Evolutionary conservation across 2,113 vertebrate genomes (phyloP), one percentile per base, ranked within the genome.

Genomic region (zebrafish (Danio rerio)): DNA sequence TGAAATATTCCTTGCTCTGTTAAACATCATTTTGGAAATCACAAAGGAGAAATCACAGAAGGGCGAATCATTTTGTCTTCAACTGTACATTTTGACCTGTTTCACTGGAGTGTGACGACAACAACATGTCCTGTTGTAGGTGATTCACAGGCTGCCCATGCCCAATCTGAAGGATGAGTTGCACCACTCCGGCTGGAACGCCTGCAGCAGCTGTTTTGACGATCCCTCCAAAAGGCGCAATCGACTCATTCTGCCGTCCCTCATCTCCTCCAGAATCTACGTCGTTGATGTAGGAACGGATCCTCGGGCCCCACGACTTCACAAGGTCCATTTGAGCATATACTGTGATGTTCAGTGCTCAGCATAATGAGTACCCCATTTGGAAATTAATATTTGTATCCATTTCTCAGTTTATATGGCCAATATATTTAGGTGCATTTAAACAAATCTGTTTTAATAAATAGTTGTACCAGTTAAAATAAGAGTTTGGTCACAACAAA

Each of bases 131-230:
- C 47, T 76, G n/a, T 45, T 66, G 79, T 13, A 98, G 97, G 96
- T 99, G 73, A 94, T 99, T 89, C 98, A 99, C 61, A 95, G 97
- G 18, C 91, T 99, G 82, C 93, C 95, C 16, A 96, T 99, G 97
- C 96, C 95, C 0, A 90, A 97, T 85, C 80, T 96, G 0, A 88
- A 90, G 0, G 98, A 99, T 0, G 97, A 99, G 88, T 93, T 99
- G 4, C 98, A 98, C 21, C 98, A 99, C 80, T 94, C 95, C 0
- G 98, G 98, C 0, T 99, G 98, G 98, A 99, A 99, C 5, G 87
- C 96, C 76, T 99, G 97, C 85, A 98, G 97, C 94, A 99, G 98
- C 90, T 98, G 97, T 91, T 95, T 94, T 0, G 93, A 92, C 0
- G 96, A 99, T 9, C 1, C 88, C 73, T 89, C 93, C 10, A 97